These are phyloP conservation scores for Nymphalis polychloros DNA, from an alignment of 2,888 invertebrate genomes.

Conservation along the genomic window DNA sequence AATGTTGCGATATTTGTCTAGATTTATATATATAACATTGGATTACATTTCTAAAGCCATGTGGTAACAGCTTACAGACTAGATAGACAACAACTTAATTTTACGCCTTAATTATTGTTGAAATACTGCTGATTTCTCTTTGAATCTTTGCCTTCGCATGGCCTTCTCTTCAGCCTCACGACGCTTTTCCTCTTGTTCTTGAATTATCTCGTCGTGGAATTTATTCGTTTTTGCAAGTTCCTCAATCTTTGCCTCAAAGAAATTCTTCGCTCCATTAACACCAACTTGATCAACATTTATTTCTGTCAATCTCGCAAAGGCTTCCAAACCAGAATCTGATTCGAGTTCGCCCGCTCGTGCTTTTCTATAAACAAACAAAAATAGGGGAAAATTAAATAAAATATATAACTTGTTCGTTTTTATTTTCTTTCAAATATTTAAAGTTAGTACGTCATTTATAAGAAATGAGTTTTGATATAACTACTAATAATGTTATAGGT, in stretches of 20 bases:
- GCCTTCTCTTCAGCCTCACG: constrained; percentile 92
- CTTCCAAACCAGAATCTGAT: constrained; percentile 91
- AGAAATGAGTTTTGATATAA: too few species aligned
- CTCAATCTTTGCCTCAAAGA: constrained; percentile 98
- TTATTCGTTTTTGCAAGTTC: constrained; percentile 91
- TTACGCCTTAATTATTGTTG: constrained; percentile 58
- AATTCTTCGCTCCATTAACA: constrained; percentile 96
- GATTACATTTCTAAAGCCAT: constrained; percentile 53
- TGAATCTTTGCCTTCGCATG: constrained; percentile 90
- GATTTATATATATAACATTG: constrained; percentile 10
- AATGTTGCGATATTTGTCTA: constrained; percentile 5
- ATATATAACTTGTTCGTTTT: background rate
- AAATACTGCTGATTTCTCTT: constrained; percentile 93
- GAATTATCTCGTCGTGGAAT: constrained; percentile 95
- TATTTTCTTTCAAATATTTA: too few species aligned
- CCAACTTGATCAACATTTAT: constrained; percentile 97
- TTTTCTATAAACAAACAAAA: constrained; percentile 81
- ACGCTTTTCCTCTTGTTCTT: constrained; percentile 94
- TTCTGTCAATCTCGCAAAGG: constrained; percentile 93
- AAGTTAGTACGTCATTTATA: too few species aligned
- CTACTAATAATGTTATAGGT: too few species aligned
- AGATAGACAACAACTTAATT: constrained; percentile 56
- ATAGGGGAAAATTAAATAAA: background rate
- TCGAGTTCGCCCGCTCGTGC: constrained; percentile 95
- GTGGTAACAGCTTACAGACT: constrained; percentile 79